These are phyloP conservation scores for Heliocidaris erythrogramma DNA, from an alignment of 35 echinoderm and acorn worm genomes.

Conservation along the genomic window DNA sequence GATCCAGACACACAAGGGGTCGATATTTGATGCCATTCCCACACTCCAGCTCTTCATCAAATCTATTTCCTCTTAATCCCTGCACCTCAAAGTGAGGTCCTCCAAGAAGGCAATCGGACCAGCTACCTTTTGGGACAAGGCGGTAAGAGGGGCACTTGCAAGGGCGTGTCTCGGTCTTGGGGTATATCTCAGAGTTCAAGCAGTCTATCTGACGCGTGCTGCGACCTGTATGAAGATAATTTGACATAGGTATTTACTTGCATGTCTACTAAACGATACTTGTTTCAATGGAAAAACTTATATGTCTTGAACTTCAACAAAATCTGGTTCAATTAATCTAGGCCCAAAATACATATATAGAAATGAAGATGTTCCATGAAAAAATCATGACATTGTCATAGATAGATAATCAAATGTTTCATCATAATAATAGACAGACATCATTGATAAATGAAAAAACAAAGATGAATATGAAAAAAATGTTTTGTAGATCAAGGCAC, in stretches of 20 bases:
- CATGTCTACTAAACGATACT: not conserved
- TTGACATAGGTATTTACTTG: not conserved
- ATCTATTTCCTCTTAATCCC: not conserved
- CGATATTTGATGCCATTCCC: slow-evolving; percentile 53
- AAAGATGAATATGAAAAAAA: no score
- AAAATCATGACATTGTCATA: no score
- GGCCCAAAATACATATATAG: no score
- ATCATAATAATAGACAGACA: no score
- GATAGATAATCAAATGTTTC: no score
- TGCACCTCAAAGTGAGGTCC: slow-evolving; percentile 22
- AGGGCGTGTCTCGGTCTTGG: slow-evolving; percentile 14
- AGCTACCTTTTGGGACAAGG: slow-evolving; percentile 47
- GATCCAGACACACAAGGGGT: slow-evolving; percentile 48
- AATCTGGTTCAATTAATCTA: no score
- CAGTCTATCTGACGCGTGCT: slow-evolving; percentile 43
- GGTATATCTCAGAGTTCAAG: slow-evolving; percentile 9
- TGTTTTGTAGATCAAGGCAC: no score
- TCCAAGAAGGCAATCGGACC: slow-evolving; percentile 68
- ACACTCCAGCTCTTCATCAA: slow-evolving; percentile 33
- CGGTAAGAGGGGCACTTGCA: slow-evolving; percentile 64
- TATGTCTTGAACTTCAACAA: no score
- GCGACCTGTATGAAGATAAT: slow-evolving; percentile 14
- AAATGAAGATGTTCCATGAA: no score
- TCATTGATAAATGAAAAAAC: no score
- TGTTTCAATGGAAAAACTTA: not conserved